A percentile compares a stretch with the other conserved stretches of the same genome.
These are phyloP conservation scores for Sycobia sp. DNA, from an alignment of 1,140 invertebrate species.

Conservation along the genomic window DNA sequence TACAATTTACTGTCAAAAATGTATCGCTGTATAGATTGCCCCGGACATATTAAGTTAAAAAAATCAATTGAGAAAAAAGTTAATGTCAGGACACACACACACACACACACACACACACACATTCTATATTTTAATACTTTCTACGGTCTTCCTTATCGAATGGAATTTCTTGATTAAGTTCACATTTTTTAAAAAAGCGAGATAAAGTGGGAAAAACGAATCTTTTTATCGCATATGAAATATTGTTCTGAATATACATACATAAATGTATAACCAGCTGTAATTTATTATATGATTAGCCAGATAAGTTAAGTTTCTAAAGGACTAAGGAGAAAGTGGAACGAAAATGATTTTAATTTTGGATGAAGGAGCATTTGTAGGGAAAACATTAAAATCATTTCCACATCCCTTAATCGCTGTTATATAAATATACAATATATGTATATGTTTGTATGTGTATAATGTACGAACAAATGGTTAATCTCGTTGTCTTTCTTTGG, in stretches of 20 bases:
- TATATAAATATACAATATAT: not conserved
- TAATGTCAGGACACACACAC: too few species aligned
- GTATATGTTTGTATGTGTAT: not conserved
- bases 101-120: conserved; percentile 35
- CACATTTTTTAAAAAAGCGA: conserved; percentile 39
- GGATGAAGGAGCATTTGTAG: not conserved
- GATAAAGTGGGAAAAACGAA: conserved; percentile 25
- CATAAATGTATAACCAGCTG: conserved; percentile 37
- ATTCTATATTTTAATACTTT: conserved; percentile 48
- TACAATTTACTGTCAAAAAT: conserved; percentile 36
- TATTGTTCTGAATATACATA: conserved; percentile 23
- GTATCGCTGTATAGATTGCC: conserved; percentile 34
- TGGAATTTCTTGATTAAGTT: conserved; percentile 45
- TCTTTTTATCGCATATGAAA: conserved; percentile 22
- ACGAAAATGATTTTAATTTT: conserved; percentile 7
- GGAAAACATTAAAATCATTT: conserved; percentile 4
- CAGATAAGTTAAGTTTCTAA: not conserved
- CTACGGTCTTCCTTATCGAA: conserved; percentile 53
- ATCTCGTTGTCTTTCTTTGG: conserved; percentile 20
- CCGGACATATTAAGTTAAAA: conserved; percentile 31
- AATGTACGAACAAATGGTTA: conserved; percentile 5
- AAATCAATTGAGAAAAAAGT: too few species aligned
- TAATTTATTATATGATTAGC: conserved; percentile 5
- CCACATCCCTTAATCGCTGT: not conserved
- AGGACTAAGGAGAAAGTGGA: not conserved